Evolutionary conservation across 2,888 invertebrate genomes (phyloP), one percentile per base, ranked within the genome.

Genomic region (Eubasilissa splendida): DNA sequence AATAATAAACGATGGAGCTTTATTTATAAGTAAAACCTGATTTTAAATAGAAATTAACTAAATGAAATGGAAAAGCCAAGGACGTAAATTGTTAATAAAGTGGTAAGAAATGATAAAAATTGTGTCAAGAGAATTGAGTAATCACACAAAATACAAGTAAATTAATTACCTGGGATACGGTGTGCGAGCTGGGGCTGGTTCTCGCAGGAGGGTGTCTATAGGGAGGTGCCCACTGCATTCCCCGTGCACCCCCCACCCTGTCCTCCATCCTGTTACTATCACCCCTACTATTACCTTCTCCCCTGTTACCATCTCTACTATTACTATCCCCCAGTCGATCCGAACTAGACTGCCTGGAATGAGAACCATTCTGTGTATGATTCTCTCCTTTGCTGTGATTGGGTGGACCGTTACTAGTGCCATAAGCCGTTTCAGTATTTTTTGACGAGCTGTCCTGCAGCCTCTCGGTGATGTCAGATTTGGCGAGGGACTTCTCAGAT

Each of bases 401-500:
- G 22, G 59, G 2, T 5, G 80, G 80, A 12, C 80, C 79, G 14
- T 79, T 80, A 59, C 52, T 77, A 31, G 53, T 78, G 2, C 66
- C 59, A 22, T 80, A 73, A 9, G 77, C 50, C 1, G 68, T 8
- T 53, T 84, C 84, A 7, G 58, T 31, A 42, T 52, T 75, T 63
- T 86, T 86, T n/a, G 87, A 87, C 66, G 89, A 88, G 22, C 86
- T 85, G 77, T 88, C 86, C 83, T 89, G 89, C 8, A 88, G 89
- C 60, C 89, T 85, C 79, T 90, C 90, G n/a, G 88, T 84, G 63
- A 88, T 88, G 52, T 90, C 90, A 81, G 86, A 85, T 76, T 90
- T 86, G 31, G 89, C 90, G 33, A 91, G 77, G 0, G 90, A 91
- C 85, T 90, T 90, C 85, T 91, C 89, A 0, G 91, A 89, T 1